A percentile compares a stretch with the other conserved stretches of the same genome.
Conservation (phyloP, 2,888 invertebrate species). For the Hyposoter dolosus region DNA sequence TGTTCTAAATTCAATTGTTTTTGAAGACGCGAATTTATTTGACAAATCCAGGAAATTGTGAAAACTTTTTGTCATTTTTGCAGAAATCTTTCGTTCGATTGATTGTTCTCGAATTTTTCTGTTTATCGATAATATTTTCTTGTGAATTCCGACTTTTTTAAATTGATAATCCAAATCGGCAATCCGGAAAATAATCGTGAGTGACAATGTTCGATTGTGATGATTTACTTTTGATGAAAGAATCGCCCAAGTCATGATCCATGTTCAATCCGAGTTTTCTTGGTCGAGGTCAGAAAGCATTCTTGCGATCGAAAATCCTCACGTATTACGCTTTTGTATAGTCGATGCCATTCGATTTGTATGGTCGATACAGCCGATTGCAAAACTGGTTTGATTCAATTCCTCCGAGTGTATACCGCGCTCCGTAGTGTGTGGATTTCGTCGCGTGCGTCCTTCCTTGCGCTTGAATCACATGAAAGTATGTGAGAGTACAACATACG, state of each 20-base stretch:
- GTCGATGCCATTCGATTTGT: conserved; percentile 9
- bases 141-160: too few relatives aligned
- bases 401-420: conserved; percentile 4
- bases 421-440: conserved; percentile 1
- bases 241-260: not conserved
- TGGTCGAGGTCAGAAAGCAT: conserved; percentile 62
- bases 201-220: not conserved
- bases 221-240: not conserved
- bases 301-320: conserved; percentile 17
- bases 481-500: conserved; percentile 33
- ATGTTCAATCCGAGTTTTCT: conserved; percentile 33
- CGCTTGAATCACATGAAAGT: conserved; percentile 48
- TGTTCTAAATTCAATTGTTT: too few relatives aligned
- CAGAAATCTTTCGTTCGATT: too few relatives aligned
- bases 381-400: conserved; percentile 63
- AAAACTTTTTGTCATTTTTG: too few relatives aligned
- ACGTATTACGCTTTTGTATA: conserved; percentile 43
- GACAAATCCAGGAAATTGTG: too few relatives aligned
- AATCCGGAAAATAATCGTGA: not conserved
- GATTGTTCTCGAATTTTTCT: too few relatives aligned
- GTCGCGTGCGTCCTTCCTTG: conserved; percentile 13
- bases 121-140: too few relatives aligned
- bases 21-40: too few relatives aligned
- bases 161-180: not conserved
- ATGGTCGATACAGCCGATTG: conserved; percentile 40